Conservation (phyloP, 2,888 invertebrate genomes). For the Ariolimax columbianus region DNA sequence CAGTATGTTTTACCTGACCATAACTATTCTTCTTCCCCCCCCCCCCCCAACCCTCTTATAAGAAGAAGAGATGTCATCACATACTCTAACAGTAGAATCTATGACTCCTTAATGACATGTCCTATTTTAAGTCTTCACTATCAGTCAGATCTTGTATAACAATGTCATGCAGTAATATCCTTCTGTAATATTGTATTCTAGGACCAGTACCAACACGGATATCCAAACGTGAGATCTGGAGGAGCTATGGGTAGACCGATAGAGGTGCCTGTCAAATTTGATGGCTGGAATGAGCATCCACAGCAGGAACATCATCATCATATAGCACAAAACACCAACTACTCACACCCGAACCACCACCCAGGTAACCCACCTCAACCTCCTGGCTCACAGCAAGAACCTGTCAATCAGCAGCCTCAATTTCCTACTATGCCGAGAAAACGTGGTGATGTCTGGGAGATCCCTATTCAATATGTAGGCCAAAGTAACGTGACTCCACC, state of each 20-base stretch:
- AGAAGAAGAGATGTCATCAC: too few species aligned
- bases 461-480: constrained; percentile 56
- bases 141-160: too few species aligned
- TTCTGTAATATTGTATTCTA: constrained; percentile 22
- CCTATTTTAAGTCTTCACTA: too few species aligned
- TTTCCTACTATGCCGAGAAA: constrained; percentile 32
- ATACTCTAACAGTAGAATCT: too few species aligned
- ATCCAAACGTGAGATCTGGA: constrained; percentile 20
- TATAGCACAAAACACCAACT: constrained; percentile 7
- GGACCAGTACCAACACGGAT: constrained; percentile 20
- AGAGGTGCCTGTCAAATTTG: constrained; percentile 66
- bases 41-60: too few species aligned
- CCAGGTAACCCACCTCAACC: constrained; percentile 32
- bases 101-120: too few species aligned
- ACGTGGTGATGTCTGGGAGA: constrained; percentile 60
- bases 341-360: constrained; percentile 35
- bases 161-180: too few species aligned
- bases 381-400: constrained; percentile 17
- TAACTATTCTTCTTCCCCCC: too few species aligned
- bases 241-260: constrained; percentile 47
- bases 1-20: too few species aligned
- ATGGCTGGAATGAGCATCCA: constrained; percentile 32
- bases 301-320: constrained; percentile 12
- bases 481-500: not conserved
- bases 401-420: constrained; percentile 32